Percentiles rank a stretch among this genome's conserved stretches.
These are phyloP conservation scores for Proteles cristata DNA, from an alignment of 2,113 vertebrate genomes.

Conservation along the genomic window DNA sequence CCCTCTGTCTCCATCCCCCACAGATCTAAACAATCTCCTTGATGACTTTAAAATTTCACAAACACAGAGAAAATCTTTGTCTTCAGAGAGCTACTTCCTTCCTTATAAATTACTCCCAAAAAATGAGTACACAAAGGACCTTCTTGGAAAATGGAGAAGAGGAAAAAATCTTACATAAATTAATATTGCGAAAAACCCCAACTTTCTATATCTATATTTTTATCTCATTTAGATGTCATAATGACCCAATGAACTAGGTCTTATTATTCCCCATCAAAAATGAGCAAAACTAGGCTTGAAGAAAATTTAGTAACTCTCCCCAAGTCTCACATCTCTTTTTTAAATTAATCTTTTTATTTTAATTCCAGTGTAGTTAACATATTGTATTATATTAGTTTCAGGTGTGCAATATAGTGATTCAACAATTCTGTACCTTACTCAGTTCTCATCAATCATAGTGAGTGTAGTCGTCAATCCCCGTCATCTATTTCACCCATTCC, in stretches of 20 bases:
- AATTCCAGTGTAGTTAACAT: too few relatives aligned
- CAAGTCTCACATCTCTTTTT: not conserved
- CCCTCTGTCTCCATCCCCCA: not conserved
- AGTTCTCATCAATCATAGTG: too few relatives aligned
- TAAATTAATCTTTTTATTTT: too few relatives aligned
- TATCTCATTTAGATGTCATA: not conserved
- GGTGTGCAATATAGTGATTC: too few relatives aligned
- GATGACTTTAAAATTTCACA: not conserved
- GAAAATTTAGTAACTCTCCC: not conserved
- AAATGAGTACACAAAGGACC: not conserved
- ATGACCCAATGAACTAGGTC: not conserved
- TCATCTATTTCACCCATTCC: too few relatives aligned
- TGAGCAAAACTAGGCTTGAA: not conserved
- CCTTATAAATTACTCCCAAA: not conserved
- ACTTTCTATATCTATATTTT: not conserved
- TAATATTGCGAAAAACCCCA: not conserved
- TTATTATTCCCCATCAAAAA: not conserved
- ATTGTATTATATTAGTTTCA: too few relatives aligned
- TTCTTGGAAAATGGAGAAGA: not conserved
- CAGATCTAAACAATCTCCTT: not conserved
- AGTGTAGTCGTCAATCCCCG: too few relatives aligned
- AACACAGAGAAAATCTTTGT: not conserved
- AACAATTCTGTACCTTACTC: too few relatives aligned
- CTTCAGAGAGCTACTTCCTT: not conserved
- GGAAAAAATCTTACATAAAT: not conserved